These are phyloP conservation scores for Epinotia bilunana DNA, from an alignment of 2,888 invertebrate species.

Conservation along the genomic window DNA sequence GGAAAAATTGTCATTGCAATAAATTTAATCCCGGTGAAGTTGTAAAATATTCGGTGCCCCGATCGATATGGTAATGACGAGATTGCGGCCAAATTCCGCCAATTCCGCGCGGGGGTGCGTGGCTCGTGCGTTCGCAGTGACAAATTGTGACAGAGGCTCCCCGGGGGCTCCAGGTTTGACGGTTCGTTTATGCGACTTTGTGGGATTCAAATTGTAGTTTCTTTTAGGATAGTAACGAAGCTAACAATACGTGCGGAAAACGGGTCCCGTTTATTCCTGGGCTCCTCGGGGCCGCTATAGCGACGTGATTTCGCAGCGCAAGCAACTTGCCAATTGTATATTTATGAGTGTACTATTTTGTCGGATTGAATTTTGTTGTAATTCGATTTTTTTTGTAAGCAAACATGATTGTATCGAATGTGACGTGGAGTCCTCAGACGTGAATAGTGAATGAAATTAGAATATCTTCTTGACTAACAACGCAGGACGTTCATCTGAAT, in stretches of 20 bases:
- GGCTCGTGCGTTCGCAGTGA: slow-evolving; percentile 48
- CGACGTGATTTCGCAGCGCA: slow-evolving; percentile 76
- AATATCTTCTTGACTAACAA: slow-evolving; percentile 36
- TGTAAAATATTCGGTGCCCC: slow-evolving; percentile 20
- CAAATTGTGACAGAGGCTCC: slow-evolving; percentile 69
- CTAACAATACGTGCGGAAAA: slow-evolving; percentile 80
- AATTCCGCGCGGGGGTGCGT: slow-evolving; percentile 21
- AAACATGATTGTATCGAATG: slow-evolving; percentile 53
- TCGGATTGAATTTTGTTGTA: slow-evolving; percentile 60
- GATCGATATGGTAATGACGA: slow-evolving; percentile 35
- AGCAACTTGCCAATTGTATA: slow-evolving; percentile 81
- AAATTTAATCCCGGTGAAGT: slow-evolving; percentile 28
- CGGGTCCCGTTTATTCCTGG: slow-evolving; percentile 65
- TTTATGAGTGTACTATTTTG: slow-evolving; percentile 80
- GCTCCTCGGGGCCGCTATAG: slow-evolving; percentile 66
- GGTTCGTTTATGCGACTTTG: slow-evolving; percentile 80
- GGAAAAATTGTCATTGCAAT: slow-evolving; percentile 34
- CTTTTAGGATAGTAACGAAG: slow-evolving; percentile 77
- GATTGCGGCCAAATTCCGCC: slow-evolving; percentile 27
- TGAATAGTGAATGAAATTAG: slow-evolving; percentile 39
- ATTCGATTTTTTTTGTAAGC: slow-evolving; percentile 56
- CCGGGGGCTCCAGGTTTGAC: slow-evolving; percentile 69
- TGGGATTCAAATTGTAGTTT: slow-evolving; percentile 78
- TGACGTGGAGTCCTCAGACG: slow-evolving; percentile 36
- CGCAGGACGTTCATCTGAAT: slow-evolving; percentile 39